Percentiles rank a stretch among this genome's conserved stretches.
phyloP scores from a whole-genome alignment of 2,113 vertebrate genomes.

The Mustela lutreola region DNA sequence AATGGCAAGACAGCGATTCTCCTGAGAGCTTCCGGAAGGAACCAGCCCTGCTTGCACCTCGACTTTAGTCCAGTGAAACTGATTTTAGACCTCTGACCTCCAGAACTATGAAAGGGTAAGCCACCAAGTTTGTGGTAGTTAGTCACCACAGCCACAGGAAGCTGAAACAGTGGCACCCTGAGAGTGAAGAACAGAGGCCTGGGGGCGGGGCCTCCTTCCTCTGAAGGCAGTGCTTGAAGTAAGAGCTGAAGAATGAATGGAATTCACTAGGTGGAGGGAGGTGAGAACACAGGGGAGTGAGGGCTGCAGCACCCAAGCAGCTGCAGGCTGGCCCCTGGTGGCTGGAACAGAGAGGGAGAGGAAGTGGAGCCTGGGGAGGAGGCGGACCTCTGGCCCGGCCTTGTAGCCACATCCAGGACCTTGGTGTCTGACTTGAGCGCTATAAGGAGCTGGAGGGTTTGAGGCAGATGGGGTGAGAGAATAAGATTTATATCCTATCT shows the following conservation, averaged over 20 bases:
- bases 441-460: neutral
- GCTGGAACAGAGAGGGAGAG: neutral
- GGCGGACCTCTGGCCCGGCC: rapidly evolving
- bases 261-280: neutral
- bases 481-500: neutral
- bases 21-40: neutral
- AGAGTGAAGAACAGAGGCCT: neutral
- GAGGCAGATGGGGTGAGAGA: neutral
- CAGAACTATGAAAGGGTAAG: neutral
- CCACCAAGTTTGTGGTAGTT: neutral
- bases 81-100: neutral
- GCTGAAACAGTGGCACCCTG: neutral
- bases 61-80: neutral
- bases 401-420: too few species aligned
- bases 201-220: neutral
- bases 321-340: rapidly evolving
- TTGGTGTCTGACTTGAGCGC: neutral
- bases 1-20: neutral
- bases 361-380: neutral
- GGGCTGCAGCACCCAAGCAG: neutral
- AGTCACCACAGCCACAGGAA: neutral
- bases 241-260: neutral
- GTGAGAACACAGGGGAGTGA: neutral
- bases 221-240: neutral
- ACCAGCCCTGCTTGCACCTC: neutral